Evolutionary conservation across 2,113 vertebrate species (phyloP).

Genomic region (Melanotaenia duboulayi): DNA sequence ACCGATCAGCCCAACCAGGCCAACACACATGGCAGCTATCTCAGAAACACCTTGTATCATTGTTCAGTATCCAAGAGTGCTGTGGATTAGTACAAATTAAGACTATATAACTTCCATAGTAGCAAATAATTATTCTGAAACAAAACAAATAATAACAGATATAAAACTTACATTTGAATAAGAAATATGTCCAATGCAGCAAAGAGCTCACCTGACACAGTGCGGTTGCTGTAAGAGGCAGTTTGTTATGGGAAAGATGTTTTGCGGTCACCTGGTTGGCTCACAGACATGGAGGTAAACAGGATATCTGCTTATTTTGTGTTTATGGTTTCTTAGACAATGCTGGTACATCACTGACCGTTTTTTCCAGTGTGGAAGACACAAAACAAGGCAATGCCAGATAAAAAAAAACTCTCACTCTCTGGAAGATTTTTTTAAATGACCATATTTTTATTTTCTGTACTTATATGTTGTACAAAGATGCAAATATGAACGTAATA

Average conservation of each 20-base stretch:
- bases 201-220: slow-evolving; percentile 1
- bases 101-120: neutral
- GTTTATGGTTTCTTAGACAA: slow-evolving; percentile 68
- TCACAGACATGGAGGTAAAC: slow-evolving; percentile 59
- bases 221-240: slow-evolving; percentile 18
- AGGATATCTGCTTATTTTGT: slow-evolving; percentile 65
- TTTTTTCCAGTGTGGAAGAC: slow-evolving; percentile 22
- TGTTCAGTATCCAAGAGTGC: neutral
- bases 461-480: slow-evolving; percentile 8
- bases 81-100: slow-evolving; percentile 16
- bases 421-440: neutral
- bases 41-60: slow-evolving; percentile 84
- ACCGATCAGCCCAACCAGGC: slow-evolving; percentile 85
- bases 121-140: neutral
- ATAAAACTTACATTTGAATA: neutral
- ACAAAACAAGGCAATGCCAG: slow-evolving; percentile 1
- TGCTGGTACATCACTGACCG: slow-evolving; percentile 18
- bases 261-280: slow-evolving; percentile 65
- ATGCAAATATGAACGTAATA: neutral
- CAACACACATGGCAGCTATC: slow-evolving; percentile 83
- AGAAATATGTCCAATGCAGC: neutral
- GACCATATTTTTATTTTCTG: slow-evolving; percentile 19
- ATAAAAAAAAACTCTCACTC: neutral
- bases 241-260: slow-evolving; percentile 71
- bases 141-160: neutral